A percentile compares a stretch with the other conserved stretches of the same genome.
Evolutionary conservation across 2,113 vertebrate species (phyloP).

Genomic region (Callipepla squamata): DNA sequence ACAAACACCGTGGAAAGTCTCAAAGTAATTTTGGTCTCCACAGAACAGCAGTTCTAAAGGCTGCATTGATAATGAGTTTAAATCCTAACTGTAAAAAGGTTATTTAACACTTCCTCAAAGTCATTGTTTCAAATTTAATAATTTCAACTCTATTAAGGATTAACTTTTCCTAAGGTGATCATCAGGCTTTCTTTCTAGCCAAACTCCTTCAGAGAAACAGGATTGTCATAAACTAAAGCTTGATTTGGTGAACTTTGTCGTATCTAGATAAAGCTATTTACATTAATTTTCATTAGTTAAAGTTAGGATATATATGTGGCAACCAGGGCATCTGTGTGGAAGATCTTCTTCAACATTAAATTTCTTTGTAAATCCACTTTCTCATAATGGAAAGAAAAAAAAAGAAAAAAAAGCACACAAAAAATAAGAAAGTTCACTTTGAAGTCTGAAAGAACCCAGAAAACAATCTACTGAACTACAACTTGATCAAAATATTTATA

Average conservation of each 20-base stretch:
- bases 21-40: not conserved
- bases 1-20: not conserved
- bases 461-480: not conserved
- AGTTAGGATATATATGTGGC: not conserved
- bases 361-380: not conserved
- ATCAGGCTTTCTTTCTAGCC: not conserved
- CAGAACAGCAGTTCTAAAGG: not conserved
- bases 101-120: not conserved
- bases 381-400: not conserved
- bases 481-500: not conserved
- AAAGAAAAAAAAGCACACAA: not conserved
- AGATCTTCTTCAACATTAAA: not conserved
- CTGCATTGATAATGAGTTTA: not conserved
- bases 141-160: not conserved
- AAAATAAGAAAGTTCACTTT: not conserved
- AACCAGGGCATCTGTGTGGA: not conserved
- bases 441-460: not conserved
- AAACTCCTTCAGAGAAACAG: not conserved
- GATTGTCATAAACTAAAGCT: not conserved
- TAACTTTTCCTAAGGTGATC: not conserved
- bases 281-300: not conserved
- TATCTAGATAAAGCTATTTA: not conserved
- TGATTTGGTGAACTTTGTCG: not conserved
- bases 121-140: not conserved
- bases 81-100: not conserved